Conservation (phyloP, 2,113 vertebrate genomes). For the Vidua macroura region DNA sequence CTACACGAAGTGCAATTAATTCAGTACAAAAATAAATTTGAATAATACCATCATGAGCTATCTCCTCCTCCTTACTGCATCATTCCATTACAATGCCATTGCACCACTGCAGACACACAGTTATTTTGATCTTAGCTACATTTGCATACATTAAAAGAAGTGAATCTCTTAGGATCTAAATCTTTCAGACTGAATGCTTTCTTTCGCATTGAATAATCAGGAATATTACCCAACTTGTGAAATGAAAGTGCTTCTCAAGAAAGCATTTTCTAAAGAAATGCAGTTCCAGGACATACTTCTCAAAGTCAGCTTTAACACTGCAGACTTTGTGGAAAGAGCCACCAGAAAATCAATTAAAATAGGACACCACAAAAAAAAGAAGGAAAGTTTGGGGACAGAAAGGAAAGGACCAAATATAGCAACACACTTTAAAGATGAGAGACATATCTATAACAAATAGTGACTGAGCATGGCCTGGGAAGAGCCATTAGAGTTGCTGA, state of each 20-base stretch:
- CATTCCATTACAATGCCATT: background rate
- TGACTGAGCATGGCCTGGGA: background rate
- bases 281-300: background rate
- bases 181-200: background rate
- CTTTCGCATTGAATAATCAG: background rate
- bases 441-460: background rate
- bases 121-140: constrained; percentile 22
- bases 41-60: background rate
- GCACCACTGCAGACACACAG: background rate
- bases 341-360: background rate
- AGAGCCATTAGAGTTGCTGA: background rate
- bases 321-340: background rate
- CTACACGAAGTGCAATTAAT: background rate
- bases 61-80: background rate
- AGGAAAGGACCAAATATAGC: background rate
- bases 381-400: background rate
- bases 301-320: background rate
- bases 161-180: background rate
- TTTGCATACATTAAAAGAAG: background rate
- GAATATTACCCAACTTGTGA: background rate
- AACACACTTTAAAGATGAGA: background rate
- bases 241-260: background rate
- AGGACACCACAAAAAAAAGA: background rate
- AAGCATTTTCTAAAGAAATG: background rate
- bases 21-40: background rate